phyloP scores from a whole-genome alignment of 2,797 vertebrate species.

The Valencia hispanica region DNA sequence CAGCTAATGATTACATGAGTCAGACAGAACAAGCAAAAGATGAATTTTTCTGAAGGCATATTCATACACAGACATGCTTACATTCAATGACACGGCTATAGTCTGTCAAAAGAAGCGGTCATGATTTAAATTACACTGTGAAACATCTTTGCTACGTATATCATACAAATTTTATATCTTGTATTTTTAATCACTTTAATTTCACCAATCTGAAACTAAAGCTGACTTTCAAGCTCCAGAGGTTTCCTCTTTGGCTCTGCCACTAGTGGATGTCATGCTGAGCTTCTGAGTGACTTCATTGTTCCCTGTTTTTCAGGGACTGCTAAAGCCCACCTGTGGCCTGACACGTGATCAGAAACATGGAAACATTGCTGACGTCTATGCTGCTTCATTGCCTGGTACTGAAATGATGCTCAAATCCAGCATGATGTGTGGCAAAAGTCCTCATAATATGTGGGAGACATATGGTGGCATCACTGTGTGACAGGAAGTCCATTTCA shows the following conservation, averaged over 20 bases:
- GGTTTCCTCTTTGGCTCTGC: slow-evolving; percentile 12
- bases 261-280: slow-evolving; percentile 35
- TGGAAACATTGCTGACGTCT: slow-evolving; percentile 18
- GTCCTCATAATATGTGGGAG: background rate
- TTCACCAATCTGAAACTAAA: slow-evolving; percentile 23
- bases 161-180: slow-evolving; percentile 1
- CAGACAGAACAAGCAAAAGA: slow-evolving; percentile 16
- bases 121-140: slow-evolving; percentile 2
- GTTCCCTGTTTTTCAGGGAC: slow-evolving; percentile 49
- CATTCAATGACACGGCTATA: background rate
- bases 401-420: background rate
- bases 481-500: background rate
- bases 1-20: slow-evolving; percentile 26
- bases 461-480: background rate
- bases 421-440: background rate
- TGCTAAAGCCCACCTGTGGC: slow-evolving; percentile 50
- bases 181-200: slow-evolving; percentile 31
- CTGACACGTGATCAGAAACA: slow-evolving; percentile 18
- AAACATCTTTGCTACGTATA: background rate
- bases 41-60: slow-evolving; percentile 9
- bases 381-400: background rate
- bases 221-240: slow-evolving; percentile 38
- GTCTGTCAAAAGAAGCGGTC: background rate
- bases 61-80: background rate
- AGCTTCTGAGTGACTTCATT: slow-evolving; percentile 43